Evolutionary conservation across 2,113 vertebrate species (phyloP), one percentile per base, ranked within the genome.

Genomic region (Trogon surrucura): DNA sequence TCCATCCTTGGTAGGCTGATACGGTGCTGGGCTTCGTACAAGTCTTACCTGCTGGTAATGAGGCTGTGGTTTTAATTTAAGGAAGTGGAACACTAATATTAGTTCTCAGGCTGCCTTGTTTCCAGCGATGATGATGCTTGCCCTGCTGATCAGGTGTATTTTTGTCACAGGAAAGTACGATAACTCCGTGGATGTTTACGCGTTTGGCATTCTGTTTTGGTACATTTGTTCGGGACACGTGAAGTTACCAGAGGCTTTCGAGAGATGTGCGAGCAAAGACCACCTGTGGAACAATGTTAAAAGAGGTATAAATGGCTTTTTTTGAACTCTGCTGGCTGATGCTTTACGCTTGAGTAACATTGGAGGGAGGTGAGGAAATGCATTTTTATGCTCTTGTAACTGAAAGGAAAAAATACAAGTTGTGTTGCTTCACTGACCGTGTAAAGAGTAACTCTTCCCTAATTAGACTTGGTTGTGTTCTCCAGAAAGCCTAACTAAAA

Each of bases 161-260:
- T 62, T 54, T 48, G n/a, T 51, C 32, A 16, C 96, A 99, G 99
- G 99, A 73, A 99, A 99, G 90, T 99, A 99, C 0, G 99, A 99
- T 95, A 99, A 99, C 92, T 99, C 99, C 0, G 99, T 99, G 57
- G 99, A 99, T 29, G 99, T 99, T 78, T 99, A 99, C 2, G 99
- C 99, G 6, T 99, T 99, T 50, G 99, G 99, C 80, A 99, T 99
- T 95, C 98, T 99, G n/a, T 99, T 99, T 97, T 99, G 99, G 99
- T 99, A 99, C 95, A 98, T 99, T 54, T 99, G 99, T 96, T 99
- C 99, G 1, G 99, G 99, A 61, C 99, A 99, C 0, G 98, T 99
- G 67, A 99, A 99, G 97, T 98, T 99, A 80, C 99, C 99, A 22
- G 99, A 99, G 95, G 99, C 99, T 32, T 99, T 99, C 44, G 99